Evolutionary conservation across 2,888 invertebrate genomes (phyloP).

Genomic region (Rhagonycha fulva): DNA sequence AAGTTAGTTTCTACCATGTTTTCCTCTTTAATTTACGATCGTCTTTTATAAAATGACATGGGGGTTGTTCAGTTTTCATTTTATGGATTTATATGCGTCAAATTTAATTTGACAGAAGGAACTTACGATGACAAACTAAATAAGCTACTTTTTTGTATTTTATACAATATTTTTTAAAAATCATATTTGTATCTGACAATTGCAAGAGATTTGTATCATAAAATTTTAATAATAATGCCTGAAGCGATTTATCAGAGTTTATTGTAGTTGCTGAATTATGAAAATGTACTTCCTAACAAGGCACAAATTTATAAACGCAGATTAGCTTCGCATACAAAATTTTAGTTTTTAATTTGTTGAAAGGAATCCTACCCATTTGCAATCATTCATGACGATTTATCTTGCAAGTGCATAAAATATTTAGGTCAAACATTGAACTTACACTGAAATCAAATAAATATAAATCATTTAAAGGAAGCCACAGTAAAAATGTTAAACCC

Average conservation of each 20-base stretch:
- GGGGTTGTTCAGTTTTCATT: background rate
- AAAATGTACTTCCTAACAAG: background rate
- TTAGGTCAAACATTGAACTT: too few species aligned
- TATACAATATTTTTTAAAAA: background rate
- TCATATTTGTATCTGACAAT: background rate
- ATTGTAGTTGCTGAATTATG: background rate
- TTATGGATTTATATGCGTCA: background rate
- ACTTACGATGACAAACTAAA: background rate
- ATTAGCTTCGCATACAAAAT: too few species aligned
- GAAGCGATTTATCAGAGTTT: background rate
- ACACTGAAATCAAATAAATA: too few species aligned
- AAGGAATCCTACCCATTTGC: too few species aligned
- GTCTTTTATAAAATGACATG: background rate
- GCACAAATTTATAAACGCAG: background rate
- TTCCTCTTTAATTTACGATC: background rate
- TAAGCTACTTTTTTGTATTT: background rate
- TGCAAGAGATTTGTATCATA: background rate
- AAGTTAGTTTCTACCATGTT: background rate
- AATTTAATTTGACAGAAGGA: background rate
- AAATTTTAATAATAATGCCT: background rate
- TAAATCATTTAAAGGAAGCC: too few species aligned
- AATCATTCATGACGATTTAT: too few species aligned
- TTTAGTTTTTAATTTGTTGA: too few species aligned
- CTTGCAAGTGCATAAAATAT: too few species aligned
- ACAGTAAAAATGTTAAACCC: too few species aligned